Conservation (phyloP, 2,888 invertebrate genomes). For the Tetrapedia diversipes region DNA sequence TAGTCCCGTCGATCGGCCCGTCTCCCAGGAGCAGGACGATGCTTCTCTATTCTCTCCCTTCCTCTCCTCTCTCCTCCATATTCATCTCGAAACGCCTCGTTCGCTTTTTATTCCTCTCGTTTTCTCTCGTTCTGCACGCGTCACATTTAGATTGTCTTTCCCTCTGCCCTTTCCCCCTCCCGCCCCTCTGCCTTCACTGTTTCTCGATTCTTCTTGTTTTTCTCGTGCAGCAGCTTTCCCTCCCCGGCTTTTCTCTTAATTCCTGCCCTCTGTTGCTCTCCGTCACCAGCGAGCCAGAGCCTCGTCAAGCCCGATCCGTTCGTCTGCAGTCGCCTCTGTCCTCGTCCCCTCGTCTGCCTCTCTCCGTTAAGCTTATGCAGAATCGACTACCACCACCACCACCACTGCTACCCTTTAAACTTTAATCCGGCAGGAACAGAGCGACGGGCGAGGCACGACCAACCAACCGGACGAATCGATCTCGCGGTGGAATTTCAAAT, state of each 20-base stretch:
- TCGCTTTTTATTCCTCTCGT: constrained; percentile 48
- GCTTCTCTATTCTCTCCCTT: constrained; percentile 41
- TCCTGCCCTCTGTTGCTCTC: not conserved
- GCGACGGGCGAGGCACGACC: constrained; percentile 12
- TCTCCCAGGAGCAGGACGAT: constrained; percentile 39
- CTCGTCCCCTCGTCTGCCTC: constrained; percentile 18
- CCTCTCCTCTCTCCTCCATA: constrained; percentile 22
- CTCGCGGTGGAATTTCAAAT: constrained; percentile 47
- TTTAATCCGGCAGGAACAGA: constrained; percentile 58
- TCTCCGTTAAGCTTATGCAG: constrained; percentile 37
- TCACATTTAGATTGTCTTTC: constrained; percentile 42
- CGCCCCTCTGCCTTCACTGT: not conserved
- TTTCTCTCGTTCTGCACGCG: constrained; percentile 18
- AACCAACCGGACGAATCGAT: constrained; percentile 54
- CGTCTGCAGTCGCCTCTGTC: constrained; percentile 10
- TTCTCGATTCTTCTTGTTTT: not conserved
- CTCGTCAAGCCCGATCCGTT: constrained; percentile 3
- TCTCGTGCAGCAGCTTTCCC: not conserved
- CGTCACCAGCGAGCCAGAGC: too few species aligned
- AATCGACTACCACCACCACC: constrained; percentile 50
- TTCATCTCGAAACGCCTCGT: constrained; percentile 42
- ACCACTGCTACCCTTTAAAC: constrained; percentile 55
- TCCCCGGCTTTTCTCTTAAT: not conserved
- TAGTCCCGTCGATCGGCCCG: constrained; percentile 7
- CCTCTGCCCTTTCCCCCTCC: not conserved